Percentiles rank a stretch among this genome's conserved stretches.
phyloP scores from a whole-genome alignment of 1,140 invertebrate genomes.

The Drosophila pruinosa region DNA sequence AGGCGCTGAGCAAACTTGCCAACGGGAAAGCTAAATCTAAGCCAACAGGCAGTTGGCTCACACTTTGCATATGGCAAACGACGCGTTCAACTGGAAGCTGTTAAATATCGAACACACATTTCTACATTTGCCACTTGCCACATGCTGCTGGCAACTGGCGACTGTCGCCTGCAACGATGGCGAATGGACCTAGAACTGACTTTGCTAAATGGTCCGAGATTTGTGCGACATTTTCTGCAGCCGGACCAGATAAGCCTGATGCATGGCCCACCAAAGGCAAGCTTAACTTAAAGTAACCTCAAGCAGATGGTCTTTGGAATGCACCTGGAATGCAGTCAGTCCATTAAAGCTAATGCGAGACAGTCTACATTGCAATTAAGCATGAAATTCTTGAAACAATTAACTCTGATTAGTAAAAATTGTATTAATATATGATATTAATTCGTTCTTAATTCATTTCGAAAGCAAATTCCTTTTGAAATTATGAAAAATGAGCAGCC shows the following conservation, averaged over 20 bases:
- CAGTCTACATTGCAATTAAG: background rate
- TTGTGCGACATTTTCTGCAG: constrained; percentile 67
- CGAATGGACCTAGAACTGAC: constrained; percentile 32
- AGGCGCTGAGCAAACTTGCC: constrained; percentile 60
- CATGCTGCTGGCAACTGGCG: background rate
- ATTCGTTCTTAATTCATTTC: background rate
- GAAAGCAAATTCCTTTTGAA: background rate
- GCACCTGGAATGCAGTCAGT: constrained; percentile 18
- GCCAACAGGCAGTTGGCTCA: constrained; percentile 55
- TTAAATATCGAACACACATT: constrained; percentile 77
- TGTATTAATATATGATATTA: background rate
- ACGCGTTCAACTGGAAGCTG: constrained; percentile 71
- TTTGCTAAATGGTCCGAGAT: constrained; percentile 72
- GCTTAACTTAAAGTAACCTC: constrained; percentile 21
- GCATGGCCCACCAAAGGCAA: constrained; percentile 34
- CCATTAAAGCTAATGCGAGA: background rate
- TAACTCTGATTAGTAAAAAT: background rate
- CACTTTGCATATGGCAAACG: constrained; percentile 46
- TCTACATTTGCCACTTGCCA: constrained; percentile 15
- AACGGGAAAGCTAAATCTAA: constrained; percentile 70
- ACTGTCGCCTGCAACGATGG: constrained; percentile 18
- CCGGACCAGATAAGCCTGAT: constrained; percentile 68
- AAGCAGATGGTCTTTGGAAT: constrained; percentile 8
- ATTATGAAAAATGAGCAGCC: constrained; percentile 4
- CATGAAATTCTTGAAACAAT: background rate